Evolutionary conservation across 2,888 invertebrate species (phyloP), one percentile per base, ranked within the genome.

Genomic region (Nymphalis urticae): DNA sequence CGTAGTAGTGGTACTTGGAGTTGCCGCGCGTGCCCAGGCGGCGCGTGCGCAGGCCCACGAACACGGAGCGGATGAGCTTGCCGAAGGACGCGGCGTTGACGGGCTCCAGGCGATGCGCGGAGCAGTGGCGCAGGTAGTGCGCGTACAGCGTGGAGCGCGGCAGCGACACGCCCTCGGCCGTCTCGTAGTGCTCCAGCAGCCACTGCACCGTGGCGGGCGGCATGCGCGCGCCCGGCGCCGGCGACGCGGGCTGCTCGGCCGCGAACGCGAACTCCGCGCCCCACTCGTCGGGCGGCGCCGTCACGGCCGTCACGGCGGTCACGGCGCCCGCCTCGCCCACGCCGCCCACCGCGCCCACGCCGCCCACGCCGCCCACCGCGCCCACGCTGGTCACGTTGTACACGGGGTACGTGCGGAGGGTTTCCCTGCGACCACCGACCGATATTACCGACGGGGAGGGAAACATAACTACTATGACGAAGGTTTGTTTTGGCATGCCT

Each of bases 1-100:
- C 99, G 93, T 99, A 99, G 91, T 99, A 99, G 93, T 99, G 99
- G 87, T 99, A 99, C 88, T 99, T 99, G 42, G 98, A 99, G 92
- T 99, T 99, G 48, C 99, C 99, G 79, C 97, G 95, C 4, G 99
- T 99, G 73, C 99, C 99, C 59, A 99, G 94, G 66, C 99, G 95
- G 70, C 99, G 94, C 77, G 99, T 99, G 74, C 98, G 94, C 79
- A 99, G 94, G 21, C 99, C 99, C 77, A 98, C 94, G 93, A 99
- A 99, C 72, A 99, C 99, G 4, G 99, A 98, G 71, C 99, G 95
- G 82, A 99, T 99, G 54, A 99, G 94, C 92, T 99, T 99, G 73
- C 99, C 99, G 93, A 99, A 99, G 48, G 98, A 99, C 10, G 99
- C 99, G 51, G 99, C 99, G 93, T 99, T 99, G 73, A 99, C 99